Conservation (phyloP, 1,140 invertebrate genomes). For the Plutomurus gul region DNA sequence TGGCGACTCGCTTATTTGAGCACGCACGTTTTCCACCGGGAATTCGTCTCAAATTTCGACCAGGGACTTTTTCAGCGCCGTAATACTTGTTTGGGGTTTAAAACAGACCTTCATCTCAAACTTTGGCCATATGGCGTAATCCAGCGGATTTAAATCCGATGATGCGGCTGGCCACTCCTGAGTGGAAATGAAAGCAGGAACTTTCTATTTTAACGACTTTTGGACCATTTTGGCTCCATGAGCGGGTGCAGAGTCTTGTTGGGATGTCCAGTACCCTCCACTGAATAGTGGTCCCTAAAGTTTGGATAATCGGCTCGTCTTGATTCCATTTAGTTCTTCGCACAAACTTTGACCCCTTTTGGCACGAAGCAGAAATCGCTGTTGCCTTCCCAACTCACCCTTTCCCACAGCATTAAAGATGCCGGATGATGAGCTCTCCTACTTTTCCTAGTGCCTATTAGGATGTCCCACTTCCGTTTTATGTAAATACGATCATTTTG, state of each 20-base stretch:
- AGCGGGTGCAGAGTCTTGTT: slow-evolving; percentile 38
- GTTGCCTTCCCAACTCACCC: slow-evolving; percentile 3
- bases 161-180: slow-evolving; percentile 13
- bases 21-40: too few relatives aligned
- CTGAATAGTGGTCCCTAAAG: slow-evolving; percentile 21
- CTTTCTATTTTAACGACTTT: slow-evolving; percentile 11
- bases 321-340: slow-evolving; percentile 6
- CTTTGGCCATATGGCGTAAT: slow-evolving; percentile 31
- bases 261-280: slow-evolving; percentile 33
- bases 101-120: background rate
- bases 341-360: slow-evolving; percentile 14
- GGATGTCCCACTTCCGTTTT: background rate
- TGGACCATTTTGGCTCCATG: slow-evolving; percentile 27
- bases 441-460: background rate
- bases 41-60: too few relatives aligned
- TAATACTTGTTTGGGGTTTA: too few relatives aligned
- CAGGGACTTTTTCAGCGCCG: too few relatives aligned
- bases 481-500: background rate
- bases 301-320: slow-evolving; percentile 23
- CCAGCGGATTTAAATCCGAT: slow-evolving; percentile 32
- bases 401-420: slow-evolving; percentile 31
- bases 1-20: too few relatives aligned
- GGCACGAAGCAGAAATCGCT: background rate
- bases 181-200: background rate
- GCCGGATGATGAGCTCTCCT: background rate